Conservation (phyloP, 2,113 vertebrate genomes). For the Ornithorhynchus anatinus region DNA sequence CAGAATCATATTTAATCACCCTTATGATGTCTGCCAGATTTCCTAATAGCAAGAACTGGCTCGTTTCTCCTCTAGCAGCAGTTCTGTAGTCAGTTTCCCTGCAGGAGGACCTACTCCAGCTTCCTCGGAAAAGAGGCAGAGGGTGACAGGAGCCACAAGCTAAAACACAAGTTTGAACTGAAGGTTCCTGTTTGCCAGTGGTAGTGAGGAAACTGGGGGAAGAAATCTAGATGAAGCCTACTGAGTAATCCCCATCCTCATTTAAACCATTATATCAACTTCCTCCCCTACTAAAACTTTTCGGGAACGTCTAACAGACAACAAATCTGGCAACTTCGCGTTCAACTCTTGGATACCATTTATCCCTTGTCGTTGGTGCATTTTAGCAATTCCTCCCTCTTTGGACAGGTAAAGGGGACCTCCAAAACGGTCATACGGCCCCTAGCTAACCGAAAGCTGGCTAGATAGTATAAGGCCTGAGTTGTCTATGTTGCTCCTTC, state of each 20-base stretch:
- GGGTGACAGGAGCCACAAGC: slow-evolving; percentile 50
- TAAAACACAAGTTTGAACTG: no score
- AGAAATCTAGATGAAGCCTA: slow-evolving; percentile 27
- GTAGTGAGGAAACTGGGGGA: no score
- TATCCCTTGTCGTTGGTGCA: neutral
- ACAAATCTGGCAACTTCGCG: neutral
- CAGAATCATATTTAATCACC: neutral
- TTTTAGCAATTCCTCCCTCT: slow-evolving; percentile 14
- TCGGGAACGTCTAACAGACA: neutral
- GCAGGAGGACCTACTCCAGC: slow-evolving; percentile 1
- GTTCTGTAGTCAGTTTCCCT: slow-evolving; percentile 15
- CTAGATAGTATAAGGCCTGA: slow-evolving; percentile 15
- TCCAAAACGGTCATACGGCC: neutral
- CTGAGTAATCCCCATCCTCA: neutral
- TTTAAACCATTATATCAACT: neutral
- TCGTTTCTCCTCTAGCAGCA: slow-evolving; percentile 4
- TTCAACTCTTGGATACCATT: slow-evolving; percentile 10
- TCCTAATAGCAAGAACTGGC: neutral
- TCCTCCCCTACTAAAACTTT: slow-evolving; percentile 3
- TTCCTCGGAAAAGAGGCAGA: slow-evolving; percentile 26
- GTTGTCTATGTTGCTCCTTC: slow-evolving; percentile 12
- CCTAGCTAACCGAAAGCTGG: slow-evolving; percentile 1
- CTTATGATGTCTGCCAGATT: neutral
- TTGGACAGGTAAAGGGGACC: neutral
- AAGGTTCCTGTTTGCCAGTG: no score